Base-by-base conservation (phyloP, 2,888 invertebrate species). In the Drosophila histrio region DNA sequence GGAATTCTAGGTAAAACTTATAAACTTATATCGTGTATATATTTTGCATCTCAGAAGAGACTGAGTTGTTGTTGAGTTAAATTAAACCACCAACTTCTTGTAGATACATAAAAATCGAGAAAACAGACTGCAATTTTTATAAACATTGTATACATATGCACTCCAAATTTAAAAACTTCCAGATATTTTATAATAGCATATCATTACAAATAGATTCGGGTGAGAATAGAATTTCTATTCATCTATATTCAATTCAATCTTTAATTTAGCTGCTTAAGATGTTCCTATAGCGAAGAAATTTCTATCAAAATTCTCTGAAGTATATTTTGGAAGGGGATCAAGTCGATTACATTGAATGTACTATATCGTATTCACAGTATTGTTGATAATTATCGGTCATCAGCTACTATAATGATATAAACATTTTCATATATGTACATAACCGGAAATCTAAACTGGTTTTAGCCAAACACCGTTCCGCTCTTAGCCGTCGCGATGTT, bases 391-490 rank as follows among this genome's bases (percentile, higher is more conserved):
- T 34, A 67, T 66, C 50, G 41, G 47, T 47, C 61, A 44, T 43
- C 47, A 49, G 41, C 53, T 44, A 52, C 41, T 52, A 59, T 59
- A 54, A 66, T 39, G 60, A 72, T 53, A 52, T 60, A 41, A 52
- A 72, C 28, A 60, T 57, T 52, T 65, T 65, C 60, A 28, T 56
- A 70, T 19, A 34, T 43, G 28, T 21, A 47, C 50, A 66, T 66
- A 72, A 72, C 72, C 71, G 72, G 71, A 72, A 72, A 72, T 72
- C 53, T 32, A 62, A 72, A 72, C 67, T 26, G 30, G 67, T 72
- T 72, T 72, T 11, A 26, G 53, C 26, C 36, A 30, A 34, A 49
- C 49, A 24, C 2, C 49, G 52, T 52, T 3, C 15, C 39, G 26
- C 28, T 28, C 24, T 46, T 22, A 17, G 11, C 21, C 43, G 13